phyloP scores from a whole-genome alignment of 2,113 vertebrate genomes.

The Aegithalos caudatus region DNA sequence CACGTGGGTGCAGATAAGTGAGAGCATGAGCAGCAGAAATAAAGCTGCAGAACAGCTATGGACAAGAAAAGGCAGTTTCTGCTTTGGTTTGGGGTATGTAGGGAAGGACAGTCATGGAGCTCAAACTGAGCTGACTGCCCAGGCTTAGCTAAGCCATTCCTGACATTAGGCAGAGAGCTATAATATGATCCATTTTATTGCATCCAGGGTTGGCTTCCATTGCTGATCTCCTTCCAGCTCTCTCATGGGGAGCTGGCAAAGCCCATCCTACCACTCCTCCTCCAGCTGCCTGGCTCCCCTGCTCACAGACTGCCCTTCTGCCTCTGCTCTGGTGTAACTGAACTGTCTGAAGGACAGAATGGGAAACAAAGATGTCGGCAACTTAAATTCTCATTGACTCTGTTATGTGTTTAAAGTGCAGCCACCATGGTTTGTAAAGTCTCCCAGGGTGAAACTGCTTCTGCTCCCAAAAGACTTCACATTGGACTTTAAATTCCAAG shows the following conservation, averaged over 20 bases:
- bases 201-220: background rate
- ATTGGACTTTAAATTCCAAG: background rate
- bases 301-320: background rate
- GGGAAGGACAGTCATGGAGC: background rate
- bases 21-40: background rate
- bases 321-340: background rate
- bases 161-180: background rate
- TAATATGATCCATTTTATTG: background rate
- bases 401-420: background rate
- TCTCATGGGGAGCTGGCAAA: background rate
- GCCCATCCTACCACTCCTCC: background rate
- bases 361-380: background rate
- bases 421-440: background rate
- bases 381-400: background rate
- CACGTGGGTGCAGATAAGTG: fast-evolving
- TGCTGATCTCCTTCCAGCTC: background rate
- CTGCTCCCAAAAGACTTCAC: background rate
- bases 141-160: background rate
- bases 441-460: background rate
- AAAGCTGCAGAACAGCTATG: background rate
- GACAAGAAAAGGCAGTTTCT: background rate
- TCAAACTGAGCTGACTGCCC: background rate
- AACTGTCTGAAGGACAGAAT: background rate
- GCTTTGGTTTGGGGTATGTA: background rate
- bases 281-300: background rate